Base-by-base conservation (phyloP, 2,888 invertebrate species). In the Bombyx huttoni region DNA sequence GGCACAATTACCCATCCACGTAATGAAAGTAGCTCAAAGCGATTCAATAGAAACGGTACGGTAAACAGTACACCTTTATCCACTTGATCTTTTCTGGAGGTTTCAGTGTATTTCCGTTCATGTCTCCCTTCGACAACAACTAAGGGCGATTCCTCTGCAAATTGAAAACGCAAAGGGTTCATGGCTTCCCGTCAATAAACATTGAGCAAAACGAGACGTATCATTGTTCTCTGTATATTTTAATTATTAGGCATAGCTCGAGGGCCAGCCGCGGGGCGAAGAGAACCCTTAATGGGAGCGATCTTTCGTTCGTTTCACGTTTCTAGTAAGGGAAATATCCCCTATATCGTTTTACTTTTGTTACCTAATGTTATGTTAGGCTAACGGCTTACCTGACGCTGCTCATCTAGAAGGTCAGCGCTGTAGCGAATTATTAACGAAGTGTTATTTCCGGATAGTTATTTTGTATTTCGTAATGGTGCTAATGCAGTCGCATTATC, bases 221-320 rank as follows among this genome's bases (percentile, higher is more conserved):
- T 84, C 80, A 84, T 81, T 81, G 79, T 83, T 75, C 79, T 72
- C 69, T 78, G 81, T 80, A 75, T 82, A 82, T 83, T 83, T 83
- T 83, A 83, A 84, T 84, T 80, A 83, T 81, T 77, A 78, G 71
- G 73, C 73, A 70, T 68, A 63, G 68, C 73, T 71, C 60, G 61
- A 65, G 71, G 70, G 68, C 62, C 66, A 62, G 64, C 68, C 73
- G 70, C 70, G 61, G 63, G 67, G 62, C 64, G 63, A 58, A 55
- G 66, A 67, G 67, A 67, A 65, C 63, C 58, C 63, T 68, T 67
- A 72, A 70, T 69, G 64, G 66, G 46, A 49, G 61, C 65, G 65
- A 68, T 67, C 67, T 70, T 67, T 68, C 65, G 64, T 61, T 58
- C 65, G 64, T 61, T 58, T 70, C 66, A 50, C 50, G 50, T 52